These are phyloP conservation scores for Montipora foliosa DNA, from an alignment of 64 coral and sea anemone genomes.

Conservation along the genomic window DNA sequence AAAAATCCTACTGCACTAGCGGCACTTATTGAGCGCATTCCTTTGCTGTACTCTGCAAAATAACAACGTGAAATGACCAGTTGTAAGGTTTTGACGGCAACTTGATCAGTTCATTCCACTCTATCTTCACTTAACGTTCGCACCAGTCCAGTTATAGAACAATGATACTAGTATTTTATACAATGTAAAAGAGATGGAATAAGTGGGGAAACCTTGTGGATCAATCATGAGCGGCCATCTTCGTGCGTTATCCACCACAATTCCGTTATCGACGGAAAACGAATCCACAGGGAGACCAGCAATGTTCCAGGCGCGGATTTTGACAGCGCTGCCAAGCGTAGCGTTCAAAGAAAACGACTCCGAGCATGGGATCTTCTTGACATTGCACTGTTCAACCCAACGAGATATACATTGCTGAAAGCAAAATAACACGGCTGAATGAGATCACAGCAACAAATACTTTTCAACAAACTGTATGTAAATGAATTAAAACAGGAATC, in stretches of 20 bases:
- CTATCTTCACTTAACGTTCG: no score
- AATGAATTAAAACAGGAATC: no score
- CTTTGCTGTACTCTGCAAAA: no score
- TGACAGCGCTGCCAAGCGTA: constrained; percentile 93
- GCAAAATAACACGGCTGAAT: background rate
- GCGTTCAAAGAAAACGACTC: constrained; percentile 88
- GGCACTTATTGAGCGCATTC: no score
- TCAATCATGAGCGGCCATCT: constrained; percentile 99
- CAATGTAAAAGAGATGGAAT: background rate
- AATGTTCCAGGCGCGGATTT: constrained; percentile 96
- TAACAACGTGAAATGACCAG: no score
- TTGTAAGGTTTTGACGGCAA: no score
- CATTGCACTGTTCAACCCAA: constrained; percentile 87
- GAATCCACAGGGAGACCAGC: constrained; percentile 93
- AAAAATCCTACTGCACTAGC: no score
- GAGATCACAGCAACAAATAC: background rate
- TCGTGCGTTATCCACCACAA: constrained; percentile 95
- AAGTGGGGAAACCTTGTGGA: constrained; percentile 80
- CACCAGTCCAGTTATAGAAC: no score
- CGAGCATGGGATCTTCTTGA: constrained; percentile 88
- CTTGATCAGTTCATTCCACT: no score
- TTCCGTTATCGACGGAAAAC: constrained; percentile 97
- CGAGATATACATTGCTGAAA: constrained; percentile 74
- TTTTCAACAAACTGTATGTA: background rate
- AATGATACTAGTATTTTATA: no score